Evolutionary conservation across 2,113 vertebrate species (phyloP), one percentile per base, ranked within the genome.

Genomic region (Himantopus leucocephalus): DNA sequence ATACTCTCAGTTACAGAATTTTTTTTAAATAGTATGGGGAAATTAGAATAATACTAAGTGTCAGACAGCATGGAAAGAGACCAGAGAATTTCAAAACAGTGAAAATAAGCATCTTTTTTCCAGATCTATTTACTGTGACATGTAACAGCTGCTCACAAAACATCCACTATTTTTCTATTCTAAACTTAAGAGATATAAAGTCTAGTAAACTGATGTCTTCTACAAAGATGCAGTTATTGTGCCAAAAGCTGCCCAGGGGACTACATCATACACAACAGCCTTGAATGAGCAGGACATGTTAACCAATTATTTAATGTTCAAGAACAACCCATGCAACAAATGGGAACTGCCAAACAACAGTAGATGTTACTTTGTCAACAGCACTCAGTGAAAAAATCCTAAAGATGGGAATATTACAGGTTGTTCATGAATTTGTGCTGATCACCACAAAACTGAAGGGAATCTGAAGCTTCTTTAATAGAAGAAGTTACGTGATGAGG

Each of bases 21-120:
- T 35, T 35, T 55, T 75, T 68, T 3, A 2, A 62, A 39, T 11
- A 81, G 6, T 19, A 53, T 6, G 24, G 15, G 6, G n/a, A 91
- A 78, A 64, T 26, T 45, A 43, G 58, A 85, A 47, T 27, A 66
- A 7, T 48, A 52, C 6, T 47, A 26, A 21, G 24, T 52, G 23
- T 32, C 52, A 68, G 34, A 39, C 13, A 63, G 39, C 8, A 56
- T 23, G 21, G 37, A 58, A 92, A 58, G 12, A 39, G 24, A 72
- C 19, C 26, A 68, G 15, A 55, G 15, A 67, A 63, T 19, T 90
- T 86, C n/a, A 23, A 48, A 76, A 87, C n/a, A 45, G 10, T 27
- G 8, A 86, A 41, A 2, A 27, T 0, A 0, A 9, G 3, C 26
- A 34, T n/a, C 59, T 37, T 85, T 27, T 47, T 62, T n/a, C 50